A percentile compares a stretch with the other conserved stretches of the same genome.
Evolutionary conservation across 2,113 vertebrate genomes (phyloP).

Genomic region (Columba livia): DNA sequence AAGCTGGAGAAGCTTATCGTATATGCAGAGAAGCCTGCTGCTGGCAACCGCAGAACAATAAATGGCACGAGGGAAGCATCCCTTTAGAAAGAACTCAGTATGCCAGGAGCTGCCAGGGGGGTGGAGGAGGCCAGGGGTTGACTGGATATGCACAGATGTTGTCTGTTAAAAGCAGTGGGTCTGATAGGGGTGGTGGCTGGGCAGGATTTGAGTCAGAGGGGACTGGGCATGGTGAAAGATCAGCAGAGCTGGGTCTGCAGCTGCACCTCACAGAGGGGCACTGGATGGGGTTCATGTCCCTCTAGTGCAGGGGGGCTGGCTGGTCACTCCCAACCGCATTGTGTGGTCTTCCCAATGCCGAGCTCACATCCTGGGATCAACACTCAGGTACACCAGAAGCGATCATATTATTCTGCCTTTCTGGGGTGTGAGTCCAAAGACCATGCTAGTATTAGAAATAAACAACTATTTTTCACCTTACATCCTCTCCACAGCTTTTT

Average conservation of each 20-base stretch:
- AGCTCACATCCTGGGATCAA: neutral
- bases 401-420: neutral
- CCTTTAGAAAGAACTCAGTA: neutral
- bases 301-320: neutral
- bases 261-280: neutral
- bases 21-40: neutral
- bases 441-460: neutral
- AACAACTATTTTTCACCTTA: neutral
- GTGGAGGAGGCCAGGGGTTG: neutral
- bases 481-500: neutral
- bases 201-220: neutral
- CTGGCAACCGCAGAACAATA: neutral
- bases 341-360: neutral
- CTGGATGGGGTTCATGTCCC: neutral
- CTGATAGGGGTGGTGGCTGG: neutral
- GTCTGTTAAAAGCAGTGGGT: neutral
- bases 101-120: neutral
- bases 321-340: neutral
- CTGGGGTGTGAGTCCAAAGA: neutral
- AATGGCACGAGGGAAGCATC: neutral
- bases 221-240: neutral
- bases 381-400: neutral
- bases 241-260: neutral
- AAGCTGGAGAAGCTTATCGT: neutral
- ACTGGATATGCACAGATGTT: neutral